These are phyloP conservation scores for Turnix velox DNA, from an alignment of 2,113 vertebrate genomes.

Conservation along the genomic window DNA sequence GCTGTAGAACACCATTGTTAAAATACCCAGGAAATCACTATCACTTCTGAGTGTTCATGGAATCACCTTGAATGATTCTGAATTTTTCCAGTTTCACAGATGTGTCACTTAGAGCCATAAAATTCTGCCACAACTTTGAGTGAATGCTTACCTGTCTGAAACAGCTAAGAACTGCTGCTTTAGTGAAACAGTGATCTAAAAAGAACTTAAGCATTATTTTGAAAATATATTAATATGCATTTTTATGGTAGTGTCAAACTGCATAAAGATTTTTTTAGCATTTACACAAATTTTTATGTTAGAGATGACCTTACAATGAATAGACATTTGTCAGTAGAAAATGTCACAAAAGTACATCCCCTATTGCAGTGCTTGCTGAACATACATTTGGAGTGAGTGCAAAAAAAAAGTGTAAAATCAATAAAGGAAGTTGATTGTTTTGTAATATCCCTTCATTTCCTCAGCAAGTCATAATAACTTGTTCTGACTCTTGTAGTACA, in stretches of 20 bases:
- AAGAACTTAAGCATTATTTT: background rate
- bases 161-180: background rate
- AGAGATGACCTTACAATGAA: constrained; percentile 17
- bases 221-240: background rate
- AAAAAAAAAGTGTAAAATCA: constrained; percentile 19
- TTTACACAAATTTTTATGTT: constrained; percentile 23
- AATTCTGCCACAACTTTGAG: background rate
- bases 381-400: background rate
- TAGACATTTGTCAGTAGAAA: background rate
- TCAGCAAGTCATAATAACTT: constrained; percentile 41
- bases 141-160: background rate
- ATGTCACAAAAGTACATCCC: background rate
- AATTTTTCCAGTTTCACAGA: background rate
- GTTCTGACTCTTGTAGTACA: background rate
- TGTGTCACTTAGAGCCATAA: background rate
- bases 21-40: background rate
- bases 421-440: constrained; percentile 56
- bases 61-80: background rate
- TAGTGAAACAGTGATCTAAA: background rate
- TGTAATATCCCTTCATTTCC: constrained; percentile 40
- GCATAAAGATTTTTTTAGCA: background rate
- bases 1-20: background rate
- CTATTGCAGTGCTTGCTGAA: background rate
- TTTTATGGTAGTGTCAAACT: background rate
- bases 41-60: background rate